A percentile compares a stretch with the other conserved stretches of the same genome.
Conservation (phyloP, 2,113 vertebrate species). For the Sebastes schlegelii region DNA sequence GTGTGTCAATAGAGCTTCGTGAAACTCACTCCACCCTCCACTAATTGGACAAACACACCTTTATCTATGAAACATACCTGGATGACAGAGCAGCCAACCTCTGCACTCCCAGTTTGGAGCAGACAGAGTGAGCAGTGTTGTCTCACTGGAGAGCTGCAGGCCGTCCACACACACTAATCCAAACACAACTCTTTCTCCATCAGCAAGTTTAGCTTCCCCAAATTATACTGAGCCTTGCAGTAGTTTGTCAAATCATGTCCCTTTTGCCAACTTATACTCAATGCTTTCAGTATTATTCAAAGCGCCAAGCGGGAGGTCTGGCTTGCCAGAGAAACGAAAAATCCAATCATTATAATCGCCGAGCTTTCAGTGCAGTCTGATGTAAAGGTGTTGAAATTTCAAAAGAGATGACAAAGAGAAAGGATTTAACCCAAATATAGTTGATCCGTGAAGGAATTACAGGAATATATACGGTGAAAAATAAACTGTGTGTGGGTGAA, state of each 20-base stretch:
- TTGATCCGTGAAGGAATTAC: constrained; percentile 47
- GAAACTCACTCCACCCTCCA: constrained; percentile 15
- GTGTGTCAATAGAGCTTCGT: background rate
- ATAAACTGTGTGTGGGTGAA: constrained; percentile 2
- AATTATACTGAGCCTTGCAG: constrained; percentile 27
- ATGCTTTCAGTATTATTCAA: constrained; percentile 32
- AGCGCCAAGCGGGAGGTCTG: constrained; percentile 33
- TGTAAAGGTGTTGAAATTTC: constrained; percentile 52
- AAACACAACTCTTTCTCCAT: constrained; percentile 51
- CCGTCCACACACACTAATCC: constrained; percentile 38
- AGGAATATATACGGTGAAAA: constrained; percentile 19
- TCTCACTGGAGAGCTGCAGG: constrained; percentile 36
- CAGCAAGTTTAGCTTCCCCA: constrained; percentile 42
- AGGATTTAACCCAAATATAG: constrained; percentile 48
- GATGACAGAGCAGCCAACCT: constrained; percentile 43
- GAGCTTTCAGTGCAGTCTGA: constrained; percentile 24
- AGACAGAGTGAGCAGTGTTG: constrained; percentile 69
- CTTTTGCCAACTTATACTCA: constrained; percentile 41
- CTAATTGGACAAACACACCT: constrained; percentile 53
- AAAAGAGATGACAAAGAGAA: constrained; percentile 46
- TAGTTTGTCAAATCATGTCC: constrained; percentile 46
- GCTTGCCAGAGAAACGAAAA: constrained; percentile 45
- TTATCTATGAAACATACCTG: constrained; percentile 52
- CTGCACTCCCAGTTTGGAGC: constrained; percentile 24
- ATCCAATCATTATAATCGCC: constrained; percentile 50